Evolutionary conservation across 2,888 invertebrate genomes (phyloP), one percentile per base, ranked within the genome.

Genomic region (Meliscaeva auricollis): DNA sequence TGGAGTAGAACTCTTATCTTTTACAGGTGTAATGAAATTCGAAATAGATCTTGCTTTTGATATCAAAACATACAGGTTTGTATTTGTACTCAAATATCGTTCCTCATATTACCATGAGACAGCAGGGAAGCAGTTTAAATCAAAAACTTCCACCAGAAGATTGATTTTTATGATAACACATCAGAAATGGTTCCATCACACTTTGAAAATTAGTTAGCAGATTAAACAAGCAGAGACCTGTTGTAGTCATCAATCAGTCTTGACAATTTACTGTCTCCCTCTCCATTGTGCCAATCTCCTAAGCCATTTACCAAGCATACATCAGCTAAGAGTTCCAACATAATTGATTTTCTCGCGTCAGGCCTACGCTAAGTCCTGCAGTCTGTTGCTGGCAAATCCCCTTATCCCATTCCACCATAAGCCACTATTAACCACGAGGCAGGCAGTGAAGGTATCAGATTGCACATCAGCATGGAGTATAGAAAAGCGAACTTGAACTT

Each of bases 401-500:
- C n/a, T 9, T 13, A 15, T 15, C 9, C 50, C 62, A 52, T 22
- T 6, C 32, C 41, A 6, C 3, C 4, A 35, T n/a, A 26, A 35
- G 30, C 22, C 11, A 17, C 6, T 13, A 2, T 17, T 15, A 48
- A 26, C 13, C 22, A 26, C n/a, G 20, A 46, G 48, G 15, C 32
- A 41, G 32, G 32, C 15, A 32, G 52, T n/a, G 5, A 17, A 8
- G 32, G 22, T 79, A 74, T 80, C 74, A 68, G 69, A 54, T 75
- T 30, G 38, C 75, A 62, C 35, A 60, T 17, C 60, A 9, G n/a
- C n/a, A n/a, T n/a, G 32, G 58, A 11, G 38, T n/a, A n/a, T 3
- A 46, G 15, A 20, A 66, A 62, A 20, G 32, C 80, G 84, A 84
- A 84, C 84, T 84, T 84, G 84, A 84, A 84, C 84, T 80, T 84